Evolutionary conservation across 2,113 vertebrate species (phyloP), one percentile per base, ranked within the genome.

Genomic region (Amia ocellicauda): DNA sequence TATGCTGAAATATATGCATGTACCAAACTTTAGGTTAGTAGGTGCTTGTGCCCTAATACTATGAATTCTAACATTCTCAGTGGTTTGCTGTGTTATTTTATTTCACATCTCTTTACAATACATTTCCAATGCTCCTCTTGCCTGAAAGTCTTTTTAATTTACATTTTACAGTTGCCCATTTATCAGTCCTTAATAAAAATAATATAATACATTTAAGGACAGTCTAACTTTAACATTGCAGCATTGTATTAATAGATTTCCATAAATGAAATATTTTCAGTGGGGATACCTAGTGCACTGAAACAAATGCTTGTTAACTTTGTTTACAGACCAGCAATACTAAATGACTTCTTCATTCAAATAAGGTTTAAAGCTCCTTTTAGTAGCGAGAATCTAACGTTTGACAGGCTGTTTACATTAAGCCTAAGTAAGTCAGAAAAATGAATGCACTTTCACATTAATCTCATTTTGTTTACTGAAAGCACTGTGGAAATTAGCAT

Each of bases 401-500:
- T 82, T 86, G 83, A 86, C 85, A 84, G 79, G 76, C 80, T 85
- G 83, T 84, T 87, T 84, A 85, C 73, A 70, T 80, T 83, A 86
- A 86, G 71, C 73, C 79, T 69, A 75, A 78, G 78, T 78, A 83
- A 87, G 84, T 81, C 78, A 82, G 83, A 83, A 70, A 80, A 72
- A 76, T 79, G 73, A 72, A 77, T 80, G 72, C 78, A 69, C 75
- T 74, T 82, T 72, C 78, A 67, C 75, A 66, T 73, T 85, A 86
- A 84, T 84, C 81, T 79, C 75, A 78, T 86, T 83, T 85, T 85
- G 85, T 88, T 88, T 85, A 85, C 79, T n/a, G 63, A 80, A 76
- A 74, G 69, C 58, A 73, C 74, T 81, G 74, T 82, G 74, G 77
- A 71, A 82, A 78, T 79, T 80, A 82, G 76, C 85, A 81, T 85